Evolutionary conservation across 64 coral and sea anemone species (phyloP), one percentile per base, ranked within the genome.

Genomic region (Montipora sp.): DNA sequence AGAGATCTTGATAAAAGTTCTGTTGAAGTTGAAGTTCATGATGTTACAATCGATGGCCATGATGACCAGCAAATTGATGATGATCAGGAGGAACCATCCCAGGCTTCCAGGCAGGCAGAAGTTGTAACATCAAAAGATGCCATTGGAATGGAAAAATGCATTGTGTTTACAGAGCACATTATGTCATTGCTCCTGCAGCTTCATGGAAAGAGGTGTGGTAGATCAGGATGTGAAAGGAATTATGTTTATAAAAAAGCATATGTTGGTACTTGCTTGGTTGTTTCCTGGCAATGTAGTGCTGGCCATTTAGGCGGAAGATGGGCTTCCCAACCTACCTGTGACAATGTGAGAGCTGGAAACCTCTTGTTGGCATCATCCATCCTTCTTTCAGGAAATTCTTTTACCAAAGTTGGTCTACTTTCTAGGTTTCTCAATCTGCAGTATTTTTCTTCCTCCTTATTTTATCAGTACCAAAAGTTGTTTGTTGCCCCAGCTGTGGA

Each of bases 361-460:
- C 43, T 77, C 27, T 77, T 77, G 47, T 77, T 77, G 47, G 75
- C 75, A 77, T 77, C 75, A 5, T 77, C 75, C 24, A 44, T 77
- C 45, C 77, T 80, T 80, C 77, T 80, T 80, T 80, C 77, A 51
- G 77, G 77, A 51, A 80, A 80, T 80, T 80, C 77, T 12, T 80
- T 49, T 20, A 80, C 49, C 51, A 80, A 80, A 80, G 77, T 80
- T 80, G 77, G 77, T 16, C 77, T 80, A 12, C 47, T 80, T 48
- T 80, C 57, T 53, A 80, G 5, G 49, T 80, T 80, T 48, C 77
- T 80, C 51, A 80, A 57, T 9, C 51, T 80, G 20, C 47, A 80
- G 77, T 80, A 51, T 80, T 80, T 80, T 53, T 80, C 77, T 0
- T 49, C 11, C 21, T 51, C 77, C n/a, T 80, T 80, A 53, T 80